These are phyloP conservation scores for Prinia subflava DNA, from an alignment of 2,113 vertebrate genomes.

Conservation along the genomic window DNA sequence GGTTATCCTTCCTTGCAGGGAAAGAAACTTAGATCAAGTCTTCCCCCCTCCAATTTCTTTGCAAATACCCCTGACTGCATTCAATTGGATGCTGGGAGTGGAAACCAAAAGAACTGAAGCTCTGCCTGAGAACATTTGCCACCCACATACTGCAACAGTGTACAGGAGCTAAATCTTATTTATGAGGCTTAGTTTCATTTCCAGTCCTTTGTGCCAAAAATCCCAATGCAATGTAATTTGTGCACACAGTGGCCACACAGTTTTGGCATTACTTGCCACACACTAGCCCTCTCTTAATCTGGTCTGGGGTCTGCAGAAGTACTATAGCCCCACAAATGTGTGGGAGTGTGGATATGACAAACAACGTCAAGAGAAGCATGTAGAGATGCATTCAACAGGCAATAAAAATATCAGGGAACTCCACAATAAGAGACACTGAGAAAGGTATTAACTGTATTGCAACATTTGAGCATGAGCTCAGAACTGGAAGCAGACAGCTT, in stretches of 20 bases:
- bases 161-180: constrained; percentile 31
- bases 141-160: constrained; percentile 22
- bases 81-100: neutral
- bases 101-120: constrained; percentile 12
- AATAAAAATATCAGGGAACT: neutral
- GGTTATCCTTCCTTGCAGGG: neutral
- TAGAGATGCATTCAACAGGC: neutral
- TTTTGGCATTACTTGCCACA: neutral
- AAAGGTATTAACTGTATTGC: neutral
- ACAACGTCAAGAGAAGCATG: neutral
- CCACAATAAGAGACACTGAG: neutral
- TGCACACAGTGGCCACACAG: neutral
- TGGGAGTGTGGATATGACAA: neutral
- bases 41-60: neutral
- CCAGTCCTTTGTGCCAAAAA: constrained; percentile 30
- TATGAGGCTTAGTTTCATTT: constrained; percentile 19
- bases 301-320: neutral
- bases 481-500: neutral
- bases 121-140: constrained; percentile 31
- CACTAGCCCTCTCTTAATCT: neutral
- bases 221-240: neutral
- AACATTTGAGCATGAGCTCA: neutral
- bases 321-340: neutral
- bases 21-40: neutral
- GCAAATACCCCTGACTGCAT: neutral